A percentile compares a stretch with the other conserved stretches of the same genome.
Evolutionary conservation across 1,140 invertebrate genomes (phyloP).

Genomic region (Drosophila kohkoa): DNA sequence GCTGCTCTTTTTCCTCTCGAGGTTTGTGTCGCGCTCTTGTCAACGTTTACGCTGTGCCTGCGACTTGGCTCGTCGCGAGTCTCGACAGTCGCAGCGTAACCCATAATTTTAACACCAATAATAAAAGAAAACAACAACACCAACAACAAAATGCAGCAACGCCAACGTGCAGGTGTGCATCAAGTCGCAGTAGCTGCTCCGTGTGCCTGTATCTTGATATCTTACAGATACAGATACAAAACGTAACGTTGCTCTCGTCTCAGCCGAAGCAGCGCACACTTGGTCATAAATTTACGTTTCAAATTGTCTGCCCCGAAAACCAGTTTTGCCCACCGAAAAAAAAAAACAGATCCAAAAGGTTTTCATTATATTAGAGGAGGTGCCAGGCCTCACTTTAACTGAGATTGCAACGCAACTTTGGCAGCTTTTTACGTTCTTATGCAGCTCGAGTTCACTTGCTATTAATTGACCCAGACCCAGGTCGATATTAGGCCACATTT

Average conservation of each 20-base stretch:
- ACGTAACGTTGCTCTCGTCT: conserved; percentile 48
- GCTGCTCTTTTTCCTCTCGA: conserved; percentile 9
- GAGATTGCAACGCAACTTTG: conserved; percentile 10
- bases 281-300: conserved; percentile 82
- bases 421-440: conserved; percentile 32
- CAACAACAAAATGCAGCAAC: conserved; percentile 37
- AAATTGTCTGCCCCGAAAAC: conserved; percentile 72
- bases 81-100: conserved; percentile 62
- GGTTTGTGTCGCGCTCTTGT: conserved; percentile 59
- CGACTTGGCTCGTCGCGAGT: conserved; percentile 42
- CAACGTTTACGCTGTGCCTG: conserved; percentile 43
- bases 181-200: conserved; percentile 75
- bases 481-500: conserved; percentile 2
- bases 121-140: conserved; percentile 69
- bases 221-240: conserved; percentile 71
- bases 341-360: conserved; percentile 54
- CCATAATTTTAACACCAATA: conserved; percentile 84
- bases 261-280: conserved; percentile 48
- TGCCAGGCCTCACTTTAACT: conserved; percentile 8
- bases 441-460: conserved; percentile 14
- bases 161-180: conserved; percentile 76
- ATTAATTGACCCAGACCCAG: conserved; percentile 46
- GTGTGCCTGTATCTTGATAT: conserved; percentile 73
- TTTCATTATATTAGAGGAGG: conserved; percentile 63
- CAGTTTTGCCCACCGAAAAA: conserved; percentile 74